Evolutionary conservation across 2,797 vertebrate species (phyloP).

Genomic region (Pipistrellus nathusii): DNA sequence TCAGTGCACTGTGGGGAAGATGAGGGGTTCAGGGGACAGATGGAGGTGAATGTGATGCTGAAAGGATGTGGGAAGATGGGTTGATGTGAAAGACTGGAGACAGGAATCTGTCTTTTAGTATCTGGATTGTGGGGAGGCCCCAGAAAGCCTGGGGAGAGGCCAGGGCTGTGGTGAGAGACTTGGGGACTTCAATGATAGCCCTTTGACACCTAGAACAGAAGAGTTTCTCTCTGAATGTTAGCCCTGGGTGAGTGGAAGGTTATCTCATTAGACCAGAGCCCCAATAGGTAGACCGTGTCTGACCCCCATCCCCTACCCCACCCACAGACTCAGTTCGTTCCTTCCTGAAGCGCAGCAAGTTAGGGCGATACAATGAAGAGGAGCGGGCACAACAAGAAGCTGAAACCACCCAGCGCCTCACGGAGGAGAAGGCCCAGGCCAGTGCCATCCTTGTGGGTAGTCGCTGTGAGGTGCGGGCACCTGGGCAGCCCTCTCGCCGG

Average conservation of each 20-base stretch:
- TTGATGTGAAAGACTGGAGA: neutral
- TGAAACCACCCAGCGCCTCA: slow-evolving; percentile 83
- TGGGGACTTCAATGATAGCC: neutral
- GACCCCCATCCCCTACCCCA: neutral
- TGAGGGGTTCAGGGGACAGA: neutral
- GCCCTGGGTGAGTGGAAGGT: neutral
- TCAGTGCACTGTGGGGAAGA: neutral
- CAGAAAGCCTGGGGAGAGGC: neutral
- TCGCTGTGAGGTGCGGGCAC: slow-evolving; percentile 91
- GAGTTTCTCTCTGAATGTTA: neutral
- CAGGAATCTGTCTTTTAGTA: neutral
- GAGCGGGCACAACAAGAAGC: slow-evolving; percentile 87
- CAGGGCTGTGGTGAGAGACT: neutral
- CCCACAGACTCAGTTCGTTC: slow-evolving; percentile 90
- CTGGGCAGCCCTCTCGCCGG: slow-evolving; percentile 90
- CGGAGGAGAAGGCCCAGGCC: slow-evolving; percentile 88
- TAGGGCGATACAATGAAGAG: slow-evolving; percentile 91
- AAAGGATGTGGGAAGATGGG: neutral
- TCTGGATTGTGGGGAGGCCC: neutral
- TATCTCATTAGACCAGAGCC: neutral
- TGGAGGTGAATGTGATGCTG: neutral
- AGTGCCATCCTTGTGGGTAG: slow-evolving; percentile 89
- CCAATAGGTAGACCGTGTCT: neutral
- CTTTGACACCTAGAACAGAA: neutral
- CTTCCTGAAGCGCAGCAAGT: slow-evolving; percentile 91